phyloP scores from a whole-genome alignment of 1,140 invertebrate species.

The Microvelia longipes region DNA sequence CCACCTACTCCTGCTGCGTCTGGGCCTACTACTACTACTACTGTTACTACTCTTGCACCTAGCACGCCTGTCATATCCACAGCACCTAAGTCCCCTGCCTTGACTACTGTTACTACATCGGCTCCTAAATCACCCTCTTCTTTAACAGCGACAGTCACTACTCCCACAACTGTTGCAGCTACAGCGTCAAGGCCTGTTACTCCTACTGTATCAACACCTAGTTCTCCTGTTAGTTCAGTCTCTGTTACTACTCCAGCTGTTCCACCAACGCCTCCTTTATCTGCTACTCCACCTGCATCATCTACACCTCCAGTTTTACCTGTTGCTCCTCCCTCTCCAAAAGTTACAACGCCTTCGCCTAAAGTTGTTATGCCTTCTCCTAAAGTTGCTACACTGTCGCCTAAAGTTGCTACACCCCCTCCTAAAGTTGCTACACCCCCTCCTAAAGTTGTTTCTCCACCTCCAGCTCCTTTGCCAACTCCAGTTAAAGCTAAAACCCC shows the following conservation, averaged over 20 bases:
- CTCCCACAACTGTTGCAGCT: too few relatives aligned
- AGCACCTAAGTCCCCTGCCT: neutral
- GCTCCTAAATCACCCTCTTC: too few relatives aligned
- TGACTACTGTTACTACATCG: neutral
- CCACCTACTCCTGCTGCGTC: conserved; percentile 12
- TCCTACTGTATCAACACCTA: too few relatives aligned
- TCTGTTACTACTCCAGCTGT: neutral
- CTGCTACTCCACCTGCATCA: neutral
- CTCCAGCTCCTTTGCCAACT: neutral
- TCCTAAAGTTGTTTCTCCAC: neutral
- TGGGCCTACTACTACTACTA: neutral
- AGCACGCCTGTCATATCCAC: neutral
- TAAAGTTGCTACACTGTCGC: too few relatives aligned
- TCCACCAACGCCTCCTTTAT: neutral
- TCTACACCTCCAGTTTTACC: neutral
- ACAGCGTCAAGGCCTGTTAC: too few relatives aligned
- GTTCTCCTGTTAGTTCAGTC: neutral
- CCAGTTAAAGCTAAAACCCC: neutral
- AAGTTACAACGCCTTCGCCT: too few relatives aligned
- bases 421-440: neutral
- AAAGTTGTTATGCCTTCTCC: too few relatives aligned
- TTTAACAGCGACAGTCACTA: too few relatives aligned
- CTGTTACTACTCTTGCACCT: neutral
- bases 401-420: neutral
- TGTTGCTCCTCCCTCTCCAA: too few relatives aligned